A percentile compares a stretch with the other conserved stretches of the same genome.
Conservation (phyloP, 2,888 invertebrate genomes). For the Caenorhabditis sp. region DNA sequence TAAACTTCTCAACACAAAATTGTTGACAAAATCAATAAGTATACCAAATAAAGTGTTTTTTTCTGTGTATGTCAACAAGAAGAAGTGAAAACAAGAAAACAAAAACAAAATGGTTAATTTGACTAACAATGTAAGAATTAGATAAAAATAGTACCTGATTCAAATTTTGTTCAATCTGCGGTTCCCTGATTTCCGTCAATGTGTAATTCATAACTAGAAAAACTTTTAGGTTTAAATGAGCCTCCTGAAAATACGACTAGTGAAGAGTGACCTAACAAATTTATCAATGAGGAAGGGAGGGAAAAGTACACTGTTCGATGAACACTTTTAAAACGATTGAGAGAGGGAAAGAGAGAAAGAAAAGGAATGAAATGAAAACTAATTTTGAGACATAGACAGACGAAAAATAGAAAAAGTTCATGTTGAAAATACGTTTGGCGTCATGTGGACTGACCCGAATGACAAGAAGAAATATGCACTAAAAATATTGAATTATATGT, state of each 20-base stretch:
- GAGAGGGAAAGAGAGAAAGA: not conserved
- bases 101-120: not conserved
- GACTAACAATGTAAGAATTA: not conserved
- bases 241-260: not conserved
- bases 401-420: too few relatives aligned
- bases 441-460: too few relatives aligned
- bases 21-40: not conserved
- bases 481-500: too few relatives aligned
- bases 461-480: too few relatives aligned
- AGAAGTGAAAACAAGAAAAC: not conserved
- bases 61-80: not conserved
- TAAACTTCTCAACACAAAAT: not conserved
- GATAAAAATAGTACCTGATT: not conserved
- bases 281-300: not conserved
- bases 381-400: not conserved
- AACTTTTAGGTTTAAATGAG: not conserved
- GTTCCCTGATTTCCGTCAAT: not conserved
- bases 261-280: not conserved
- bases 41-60: not conserved
- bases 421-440: too few relatives aligned
- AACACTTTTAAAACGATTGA: not conserved
- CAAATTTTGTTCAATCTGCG: not conserved
- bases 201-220: not conserved
- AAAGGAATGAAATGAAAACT: not conserved
- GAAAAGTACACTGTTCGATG: not conserved